These are phyloP conservation scores for Harlomillsia oculata DNA, from an alignment of 1,140 invertebrate species.

Conservation along the genomic window DNA sequence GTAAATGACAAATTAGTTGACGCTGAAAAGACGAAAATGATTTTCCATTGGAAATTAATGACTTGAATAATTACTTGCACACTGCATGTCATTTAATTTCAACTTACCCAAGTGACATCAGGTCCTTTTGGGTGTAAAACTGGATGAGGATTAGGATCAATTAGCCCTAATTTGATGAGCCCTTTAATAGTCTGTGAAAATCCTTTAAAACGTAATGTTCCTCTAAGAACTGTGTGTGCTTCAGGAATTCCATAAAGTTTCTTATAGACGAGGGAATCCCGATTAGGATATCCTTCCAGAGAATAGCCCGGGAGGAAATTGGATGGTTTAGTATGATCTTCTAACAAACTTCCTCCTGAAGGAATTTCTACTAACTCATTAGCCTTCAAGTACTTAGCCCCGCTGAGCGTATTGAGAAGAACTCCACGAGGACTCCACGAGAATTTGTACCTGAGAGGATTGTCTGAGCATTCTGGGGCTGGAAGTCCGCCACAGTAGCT, in stretches of 20 bases:
- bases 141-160: slow-evolving; percentile 77
- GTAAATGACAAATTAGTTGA: slow-evolving; percentile 71
- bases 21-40: slow-evolving; percentile 46
- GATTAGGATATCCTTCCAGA: slow-evolving; percentile 90
- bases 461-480: slow-evolving; percentile 62
- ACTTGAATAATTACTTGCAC: not conserved
- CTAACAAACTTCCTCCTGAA: slow-evolving; percentile 78
- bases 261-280: slow-evolving; percentile 85
- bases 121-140: slow-evolving; percentile 86
- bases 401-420: slow-evolving; percentile 74
- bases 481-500: slow-evolving; percentile 89
- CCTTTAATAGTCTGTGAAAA: slow-evolving; percentile 78
- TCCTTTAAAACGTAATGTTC: slow-evolving; percentile 48
- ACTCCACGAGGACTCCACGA: slow-evolving; percentile 91
- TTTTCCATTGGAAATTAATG: not conserved
- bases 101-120: slow-evolving; percentile 84
- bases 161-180: slow-evolving; percentile 73
- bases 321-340: slow-evolving; percentile 61
- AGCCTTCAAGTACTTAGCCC: slow-evolving; percentile 76
- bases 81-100: slow-evolving; percentile 2
- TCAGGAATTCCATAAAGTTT: slow-evolving; percentile 77
- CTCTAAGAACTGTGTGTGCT: slow-evolving; percentile 33
- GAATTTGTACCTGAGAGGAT: slow-evolving; percentile 94
- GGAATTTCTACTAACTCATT: slow-evolving; percentile 83
- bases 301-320: slow-evolving; percentile 94